Evolutionary conservation across 2,888 invertebrate genomes (phyloP).

Genomic region (Pocota personata): DNA sequence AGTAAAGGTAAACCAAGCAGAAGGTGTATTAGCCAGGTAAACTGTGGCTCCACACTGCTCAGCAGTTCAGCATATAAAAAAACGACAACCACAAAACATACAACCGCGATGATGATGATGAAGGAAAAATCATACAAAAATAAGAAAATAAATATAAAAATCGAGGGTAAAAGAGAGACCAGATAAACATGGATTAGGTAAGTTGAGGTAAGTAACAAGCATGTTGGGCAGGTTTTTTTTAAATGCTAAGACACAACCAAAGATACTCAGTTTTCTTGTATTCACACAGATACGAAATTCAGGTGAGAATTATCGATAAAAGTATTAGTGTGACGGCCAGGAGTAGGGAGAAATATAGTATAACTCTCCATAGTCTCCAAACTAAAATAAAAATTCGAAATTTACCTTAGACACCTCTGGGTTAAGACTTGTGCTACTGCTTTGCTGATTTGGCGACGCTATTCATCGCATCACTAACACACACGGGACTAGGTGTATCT

Average conservation of each 20-base stretch:
- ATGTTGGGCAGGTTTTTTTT: constrained; percentile 60
- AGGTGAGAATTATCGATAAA: constrained; percentile 34
- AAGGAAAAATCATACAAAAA: not conserved
- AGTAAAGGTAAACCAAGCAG: constrained; percentile 50
- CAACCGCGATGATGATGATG: not conserved
- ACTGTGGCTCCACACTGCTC: constrained; percentile 22
- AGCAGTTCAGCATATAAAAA: not conserved
- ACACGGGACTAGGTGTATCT: not conserved
- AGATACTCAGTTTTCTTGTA: constrained; percentile 7
- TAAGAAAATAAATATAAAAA: not conserved
- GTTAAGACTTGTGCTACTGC: constrained; percentile 26
- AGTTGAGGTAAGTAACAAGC: constrained; percentile 61
- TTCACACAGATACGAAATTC: constrained; percentile 20
- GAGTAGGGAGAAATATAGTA: not conserved
- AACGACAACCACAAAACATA: constrained; percentile 20
- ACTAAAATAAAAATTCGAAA: constrained; percentile 35
- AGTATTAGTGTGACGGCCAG: constrained; percentile 18
- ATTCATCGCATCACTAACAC: constrained; percentile 36
- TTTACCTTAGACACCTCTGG: constrained; percentile 57
- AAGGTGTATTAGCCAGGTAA: constrained; percentile 49
- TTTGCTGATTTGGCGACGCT: constrained; percentile 41
- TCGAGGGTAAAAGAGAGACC: constrained; percentile 30
- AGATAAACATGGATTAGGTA: constrained; percentile 69
- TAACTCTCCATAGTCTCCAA: constrained; percentile 61
- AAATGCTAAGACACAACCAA: not conserved